These are phyloP conservation scores for Alfaro cultratus DNA, from an alignment of 2,797 vertebrate genomes.

Conservation along the genomic window DNA sequence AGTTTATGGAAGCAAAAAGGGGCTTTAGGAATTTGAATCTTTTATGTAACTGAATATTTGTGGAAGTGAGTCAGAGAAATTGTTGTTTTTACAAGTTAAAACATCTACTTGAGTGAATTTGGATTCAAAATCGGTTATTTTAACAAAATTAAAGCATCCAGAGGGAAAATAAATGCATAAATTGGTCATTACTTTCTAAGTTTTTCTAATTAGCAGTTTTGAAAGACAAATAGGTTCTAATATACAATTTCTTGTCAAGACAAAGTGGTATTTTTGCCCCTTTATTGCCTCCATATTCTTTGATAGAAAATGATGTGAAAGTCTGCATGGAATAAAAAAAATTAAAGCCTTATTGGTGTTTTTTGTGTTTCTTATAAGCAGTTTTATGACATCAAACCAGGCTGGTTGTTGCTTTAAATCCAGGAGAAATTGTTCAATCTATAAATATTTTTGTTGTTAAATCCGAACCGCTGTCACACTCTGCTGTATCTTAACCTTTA, in stretches of 20 bases:
- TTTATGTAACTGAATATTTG: background rate
- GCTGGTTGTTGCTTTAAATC: constrained; percentile 64
- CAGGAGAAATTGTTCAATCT: constrained; percentile 72
- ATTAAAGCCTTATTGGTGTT: constrained; percentile 42
- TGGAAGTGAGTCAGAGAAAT: background rate
- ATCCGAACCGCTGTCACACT: constrained; percentile 9
- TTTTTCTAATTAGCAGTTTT: background rate
- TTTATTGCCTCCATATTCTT: constrained; percentile 26
- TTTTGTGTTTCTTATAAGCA: constrained; percentile 32
- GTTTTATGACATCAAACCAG: constrained; percentile 37
- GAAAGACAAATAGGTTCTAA: background rate
- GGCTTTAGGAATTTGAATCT: constrained; percentile 2
- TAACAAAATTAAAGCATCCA: background rate
- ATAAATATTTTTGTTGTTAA: constrained; percentile 24
- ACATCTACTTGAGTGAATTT: background rate
- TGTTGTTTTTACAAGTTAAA: too few relatives aligned
- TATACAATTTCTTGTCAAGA: background rate
- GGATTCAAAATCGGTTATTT: background rate
- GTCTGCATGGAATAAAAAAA: constrained; percentile 45
- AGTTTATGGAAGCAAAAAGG: constrained; percentile 39
- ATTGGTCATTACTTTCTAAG: background rate
- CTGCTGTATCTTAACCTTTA: constrained; percentile 36
- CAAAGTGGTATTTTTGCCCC: constrained; percentile 17
- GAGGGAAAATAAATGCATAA: background rate
- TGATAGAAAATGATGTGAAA: constrained; percentile 35